Percentiles rank a stretch among this genome's conserved stretches.
Conservation (phyloP, 2,797 vertebrate genomes). For the Malacoctenus gilli region DNA sequence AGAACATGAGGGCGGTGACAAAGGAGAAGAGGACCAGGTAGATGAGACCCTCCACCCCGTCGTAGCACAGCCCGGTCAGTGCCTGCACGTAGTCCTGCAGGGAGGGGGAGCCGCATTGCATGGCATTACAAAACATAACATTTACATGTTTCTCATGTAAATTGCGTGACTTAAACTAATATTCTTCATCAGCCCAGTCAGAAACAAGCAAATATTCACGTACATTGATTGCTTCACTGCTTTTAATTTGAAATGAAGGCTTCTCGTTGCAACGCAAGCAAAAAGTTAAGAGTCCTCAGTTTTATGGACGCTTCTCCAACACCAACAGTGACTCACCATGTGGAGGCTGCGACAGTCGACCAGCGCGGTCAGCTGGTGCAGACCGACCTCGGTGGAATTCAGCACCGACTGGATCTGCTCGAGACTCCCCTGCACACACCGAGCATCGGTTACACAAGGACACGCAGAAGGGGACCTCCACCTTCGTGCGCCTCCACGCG, state of each 20-base stretch:
- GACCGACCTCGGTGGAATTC: constrained; percentile 90
- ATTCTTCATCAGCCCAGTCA: no score
- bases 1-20: constrained; percentile 98
- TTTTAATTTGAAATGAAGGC: no score
- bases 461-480: constrained; percentile 3
- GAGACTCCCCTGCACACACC: constrained; percentile 80
- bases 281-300: no score
- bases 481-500: not conserved
- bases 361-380: constrained; percentile 93
- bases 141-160: no score
- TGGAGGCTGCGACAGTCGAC: constrained; percentile 95
- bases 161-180: no score
- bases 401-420: constrained; percentile 88
- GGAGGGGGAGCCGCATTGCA: not conserved
- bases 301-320: no score
- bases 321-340: constrained; percentile 84
- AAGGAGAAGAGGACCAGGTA: constrained; percentile 98
- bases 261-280: no score
- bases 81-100: constrained; percentile 95
- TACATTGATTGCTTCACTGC: no score
- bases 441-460: constrained; percentile 8
- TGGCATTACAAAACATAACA: no score
- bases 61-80: constrained; percentile 94
- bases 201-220: no score
- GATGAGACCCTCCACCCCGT: constrained; percentile 97